A percentile compares a stretch with the other conserved stretches of the same genome.
Evolutionary conservation across 2,113 vertebrate species (phyloP).

Genomic region (Megaceryle maxima): DNA sequence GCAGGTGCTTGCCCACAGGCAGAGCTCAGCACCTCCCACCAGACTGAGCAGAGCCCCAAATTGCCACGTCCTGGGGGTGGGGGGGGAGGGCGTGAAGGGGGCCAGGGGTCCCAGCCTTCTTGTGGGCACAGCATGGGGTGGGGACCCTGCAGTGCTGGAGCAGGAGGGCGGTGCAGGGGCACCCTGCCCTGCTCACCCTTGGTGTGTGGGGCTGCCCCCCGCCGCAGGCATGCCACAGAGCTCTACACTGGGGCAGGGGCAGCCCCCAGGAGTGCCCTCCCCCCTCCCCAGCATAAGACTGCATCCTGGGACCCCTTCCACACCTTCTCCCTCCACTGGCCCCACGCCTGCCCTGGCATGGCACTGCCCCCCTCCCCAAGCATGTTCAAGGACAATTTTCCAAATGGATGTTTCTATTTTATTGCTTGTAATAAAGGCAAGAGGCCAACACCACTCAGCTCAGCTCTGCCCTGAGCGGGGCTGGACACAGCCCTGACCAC

Average conservation of each 20-base stretch:
- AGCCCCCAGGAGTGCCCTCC: not conserved
- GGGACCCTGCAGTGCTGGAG: not conserved
- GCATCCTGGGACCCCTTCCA: not conserved
- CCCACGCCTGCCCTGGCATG: not conserved
- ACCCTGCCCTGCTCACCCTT: not conserved
- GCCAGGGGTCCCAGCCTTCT: not conserved
- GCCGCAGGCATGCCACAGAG: not conserved
- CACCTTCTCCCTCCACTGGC: not conserved
- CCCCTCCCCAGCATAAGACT: not conserved
- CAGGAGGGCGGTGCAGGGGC: not conserved
- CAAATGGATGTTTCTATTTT: conserved; percentile 78
- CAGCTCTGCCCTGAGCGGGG: not conserved
- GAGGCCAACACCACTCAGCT: not conserved
- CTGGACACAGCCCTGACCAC: not conserved
- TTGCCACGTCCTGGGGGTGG: accelerated
- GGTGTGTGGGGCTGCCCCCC: not conserved
- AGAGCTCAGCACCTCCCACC: not conserved
- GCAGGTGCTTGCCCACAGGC: not conserved
- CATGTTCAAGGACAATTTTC: conserved; percentile 64
- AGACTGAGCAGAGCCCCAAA: not conserved
- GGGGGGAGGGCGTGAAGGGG: too few species aligned
- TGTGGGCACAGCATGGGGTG: not conserved
- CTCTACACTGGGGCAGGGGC: not conserved
- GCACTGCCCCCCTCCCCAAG: not conserved
- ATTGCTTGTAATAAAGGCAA: conserved; percentile 80